phyloP scores from a whole-genome alignment of 2,113 vertebrate species.

The Saccopteryx leptura region DNA sequence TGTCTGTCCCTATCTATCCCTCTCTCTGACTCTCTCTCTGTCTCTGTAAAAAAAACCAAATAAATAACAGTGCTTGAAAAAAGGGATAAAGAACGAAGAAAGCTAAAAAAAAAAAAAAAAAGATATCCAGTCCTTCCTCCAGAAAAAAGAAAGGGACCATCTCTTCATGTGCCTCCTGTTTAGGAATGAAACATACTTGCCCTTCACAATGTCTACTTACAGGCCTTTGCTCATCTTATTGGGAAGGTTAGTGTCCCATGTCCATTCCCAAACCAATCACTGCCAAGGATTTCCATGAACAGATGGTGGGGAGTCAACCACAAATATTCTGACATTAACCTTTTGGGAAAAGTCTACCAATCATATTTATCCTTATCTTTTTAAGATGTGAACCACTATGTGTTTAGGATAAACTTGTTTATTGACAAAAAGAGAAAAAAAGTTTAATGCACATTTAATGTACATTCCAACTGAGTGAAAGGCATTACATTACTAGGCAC shows the following conservation, averaged over 20 bases:
- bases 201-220: not conserved
- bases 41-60: no score
- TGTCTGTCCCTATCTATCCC: no score
- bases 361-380: not conserved
- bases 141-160: not conserved
- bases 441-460: not conserved
- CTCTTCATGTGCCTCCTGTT: not conserved
- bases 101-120: no score
- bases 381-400: not conserved
- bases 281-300: not conserved
- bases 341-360: not conserved
- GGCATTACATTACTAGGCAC: not conserved
- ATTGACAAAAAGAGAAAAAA: not conserved
- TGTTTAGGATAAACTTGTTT: slow-evolving; percentile 24
- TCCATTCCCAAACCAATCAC: not conserved
- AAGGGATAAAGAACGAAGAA: no score
- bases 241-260: not conserved
- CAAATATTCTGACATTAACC: not conserved
- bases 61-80: no score
- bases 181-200: not conserved
- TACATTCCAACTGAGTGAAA: not conserved
- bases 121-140: not conserved
- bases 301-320: not conserved
- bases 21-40: no score
- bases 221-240: not conserved